Percentiles rank a stretch among this genome's conserved stretches.
Conservation (phyloP, 2,797 vertebrate species). For the Melanotaenia nigrans region DNA sequence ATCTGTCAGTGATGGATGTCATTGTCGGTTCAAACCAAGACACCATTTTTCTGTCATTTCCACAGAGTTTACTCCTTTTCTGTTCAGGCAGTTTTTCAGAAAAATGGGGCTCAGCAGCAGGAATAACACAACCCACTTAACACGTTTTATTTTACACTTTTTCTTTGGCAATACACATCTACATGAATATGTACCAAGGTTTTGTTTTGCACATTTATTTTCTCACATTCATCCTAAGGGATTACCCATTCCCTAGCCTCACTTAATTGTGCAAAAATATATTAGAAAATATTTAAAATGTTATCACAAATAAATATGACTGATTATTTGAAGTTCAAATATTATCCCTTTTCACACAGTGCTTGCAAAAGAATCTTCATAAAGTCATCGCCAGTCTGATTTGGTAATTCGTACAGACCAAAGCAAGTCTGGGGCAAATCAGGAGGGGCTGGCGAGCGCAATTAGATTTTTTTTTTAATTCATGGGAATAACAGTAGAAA, state of each 20-base stretch:
- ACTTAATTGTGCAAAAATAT: not conserved
- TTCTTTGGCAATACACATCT: constrained; percentile 3
- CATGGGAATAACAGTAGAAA: constrained; percentile 52
- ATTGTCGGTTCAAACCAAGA: constrained; percentile 31
- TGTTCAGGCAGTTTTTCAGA: constrained; percentile 22
- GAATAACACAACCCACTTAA: constrained; percentile 6
- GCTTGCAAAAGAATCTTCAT: not conserved
- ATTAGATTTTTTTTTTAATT: constrained; percentile 39
- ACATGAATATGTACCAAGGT: not conserved
- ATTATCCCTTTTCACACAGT: not conserved
- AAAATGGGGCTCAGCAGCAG: constrained; percentile 10
- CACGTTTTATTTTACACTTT: constrained; percentile 20
- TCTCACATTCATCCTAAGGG: not conserved
- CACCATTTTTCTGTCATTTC: constrained; percentile 34
- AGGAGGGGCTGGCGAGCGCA: constrained; percentile 23
- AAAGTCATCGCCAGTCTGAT: not conserved
- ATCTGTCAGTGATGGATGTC: constrained; percentile 36
- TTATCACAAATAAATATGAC: not conserved
- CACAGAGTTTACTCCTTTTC: constrained; percentile 19
- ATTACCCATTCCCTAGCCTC: not conserved
- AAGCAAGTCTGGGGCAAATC: constrained; percentile 14
- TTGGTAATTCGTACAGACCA: not conserved
- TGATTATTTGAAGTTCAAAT: not conserved
- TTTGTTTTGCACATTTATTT: not conserved
- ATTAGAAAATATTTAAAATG: not conserved